Conservation (phyloP, 2,888 invertebrate species). For the Aspidiotus destructor region DNA sequence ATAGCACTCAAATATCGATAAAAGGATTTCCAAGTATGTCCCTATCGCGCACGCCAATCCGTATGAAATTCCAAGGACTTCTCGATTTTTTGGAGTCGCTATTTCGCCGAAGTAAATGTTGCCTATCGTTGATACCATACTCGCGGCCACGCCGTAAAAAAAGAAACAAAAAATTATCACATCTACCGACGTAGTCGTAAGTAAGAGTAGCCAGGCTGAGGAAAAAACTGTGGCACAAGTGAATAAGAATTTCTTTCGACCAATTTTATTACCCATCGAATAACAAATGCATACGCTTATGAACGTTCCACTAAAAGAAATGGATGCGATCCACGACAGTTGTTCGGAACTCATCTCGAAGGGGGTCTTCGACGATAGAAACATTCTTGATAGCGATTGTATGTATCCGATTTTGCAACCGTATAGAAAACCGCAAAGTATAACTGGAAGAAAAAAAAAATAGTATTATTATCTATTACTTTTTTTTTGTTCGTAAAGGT, state of each 20-base stretch:
- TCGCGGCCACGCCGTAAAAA: slow-evolving; percentile 1
- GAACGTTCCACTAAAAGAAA: slow-evolving; percentile 1
- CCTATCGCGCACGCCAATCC: neutral
- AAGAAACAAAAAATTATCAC: slow-evolving; percentile 6
- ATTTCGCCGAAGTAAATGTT: slow-evolving; percentile 2
- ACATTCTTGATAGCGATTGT: neutral
- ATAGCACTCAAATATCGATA: neutral
- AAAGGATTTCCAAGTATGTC: neutral
- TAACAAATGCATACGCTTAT: neutral
- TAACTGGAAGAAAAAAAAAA: neutral
- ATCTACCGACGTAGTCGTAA: neutral
- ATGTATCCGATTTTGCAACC: slow-evolving; percentile 7
- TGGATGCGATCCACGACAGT: neutral
- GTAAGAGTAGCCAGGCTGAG: neutral
- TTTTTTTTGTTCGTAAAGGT: no score
- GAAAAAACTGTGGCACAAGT: neutral
- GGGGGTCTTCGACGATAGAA: neutral
- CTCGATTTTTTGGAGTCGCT: slow-evolving; percentile 1
- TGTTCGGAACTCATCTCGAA: neutral
- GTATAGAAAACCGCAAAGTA: neutral
- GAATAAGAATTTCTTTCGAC: slow-evolving; percentile 1
- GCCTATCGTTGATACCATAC: neutral
- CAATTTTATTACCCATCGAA: neutral
- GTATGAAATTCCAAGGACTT: neutral
- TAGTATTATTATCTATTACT: neutral